A percentile compares a stretch with the other conserved stretches of the same genome.
Conservation (phyloP, 1,140 invertebrate genomes). For the Oedothorax gibbosus region DNA sequence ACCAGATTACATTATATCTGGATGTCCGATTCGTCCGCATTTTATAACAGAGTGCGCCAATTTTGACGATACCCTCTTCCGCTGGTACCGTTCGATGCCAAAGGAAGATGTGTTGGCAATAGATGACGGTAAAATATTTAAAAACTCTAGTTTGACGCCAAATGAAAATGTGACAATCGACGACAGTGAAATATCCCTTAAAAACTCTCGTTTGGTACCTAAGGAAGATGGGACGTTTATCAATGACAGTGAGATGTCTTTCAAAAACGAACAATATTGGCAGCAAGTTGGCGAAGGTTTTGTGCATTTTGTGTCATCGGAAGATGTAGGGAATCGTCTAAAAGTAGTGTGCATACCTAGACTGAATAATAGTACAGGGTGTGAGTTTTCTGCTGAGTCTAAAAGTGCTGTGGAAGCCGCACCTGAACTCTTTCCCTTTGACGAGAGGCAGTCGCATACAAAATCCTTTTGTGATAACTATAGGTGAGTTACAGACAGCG, state of each 20-base stretch:
- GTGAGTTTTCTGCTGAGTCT: constrained; percentile 72
- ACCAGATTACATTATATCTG: constrained; percentile 78
- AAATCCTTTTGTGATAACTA: constrained; percentile 2
- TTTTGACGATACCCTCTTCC: constrained; percentile 73
- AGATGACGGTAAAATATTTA: constrained; percentile 4
- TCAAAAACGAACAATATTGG: constrained; percentile 65
- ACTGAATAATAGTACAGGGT: constrained; percentile 5
- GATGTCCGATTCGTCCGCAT: constrained; percentile 83
- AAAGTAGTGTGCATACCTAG: constrained; percentile 76
- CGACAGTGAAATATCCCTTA: not conserved
- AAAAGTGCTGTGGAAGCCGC: constrained; percentile 75
- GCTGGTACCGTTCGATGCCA: constrained; percentile 74
- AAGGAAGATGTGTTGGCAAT: not conserved
- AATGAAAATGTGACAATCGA: constrained; percentile 1
- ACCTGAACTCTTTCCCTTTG: constrained; percentile 83
- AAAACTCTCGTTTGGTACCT: constrained; percentile 62
- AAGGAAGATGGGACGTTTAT: not conserved
- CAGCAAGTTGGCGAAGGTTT: constrained; percentile 73
- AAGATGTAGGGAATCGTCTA: constrained; percentile 77
- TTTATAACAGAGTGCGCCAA: constrained; percentile 76
- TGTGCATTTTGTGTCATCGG: constrained; percentile 72
- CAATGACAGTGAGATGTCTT: constrained; percentile 8
- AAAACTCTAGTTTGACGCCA: constrained; percentile 62
- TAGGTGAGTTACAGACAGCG: no score
- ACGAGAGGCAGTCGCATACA: constrained; percentile 76